These are phyloP conservation scores for Synanthedon vespiformis DNA, from an alignment of 2,888 invertebrate species.

Conservation along the genomic window DNA sequence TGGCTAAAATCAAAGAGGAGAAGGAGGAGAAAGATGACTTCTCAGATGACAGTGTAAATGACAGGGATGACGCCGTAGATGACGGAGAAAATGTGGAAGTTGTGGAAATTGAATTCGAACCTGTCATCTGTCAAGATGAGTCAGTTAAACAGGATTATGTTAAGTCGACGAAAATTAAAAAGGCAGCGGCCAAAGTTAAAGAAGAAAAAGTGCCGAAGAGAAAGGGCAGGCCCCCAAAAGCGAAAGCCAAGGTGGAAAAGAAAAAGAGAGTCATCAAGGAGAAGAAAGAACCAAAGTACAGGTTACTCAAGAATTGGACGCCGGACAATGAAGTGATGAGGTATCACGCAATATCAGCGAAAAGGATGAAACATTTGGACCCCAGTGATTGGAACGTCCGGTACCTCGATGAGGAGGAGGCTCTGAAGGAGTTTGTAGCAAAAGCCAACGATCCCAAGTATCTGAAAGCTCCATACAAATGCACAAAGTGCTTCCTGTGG, in stretches of 20 bases:
- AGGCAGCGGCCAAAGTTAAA: background rate
- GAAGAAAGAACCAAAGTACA: background rate
- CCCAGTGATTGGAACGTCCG: constrained; percentile 39
- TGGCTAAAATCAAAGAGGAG: background rate
- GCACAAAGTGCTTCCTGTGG: constrained; percentile 43
- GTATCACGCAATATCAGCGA: constrained; percentile 1
- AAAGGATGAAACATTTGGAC: constrained; percentile 25
- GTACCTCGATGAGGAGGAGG: constrained; percentile 45
- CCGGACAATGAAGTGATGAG: constrained; percentile 2
- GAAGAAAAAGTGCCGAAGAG: background rate
- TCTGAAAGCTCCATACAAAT: constrained; percentile 34
- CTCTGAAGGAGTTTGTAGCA: constrained; percentile 32
- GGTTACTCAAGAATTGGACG: background rate
- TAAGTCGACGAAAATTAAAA: constrained; percentile 7
- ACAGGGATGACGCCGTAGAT: constrained; percentile 2
- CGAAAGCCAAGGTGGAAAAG: background rate
- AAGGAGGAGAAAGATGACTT: background rate
- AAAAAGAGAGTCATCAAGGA: background rate
- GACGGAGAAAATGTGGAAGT: constrained; percentile 3
- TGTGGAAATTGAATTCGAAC: background rate
- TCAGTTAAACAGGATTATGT: constrained; percentile 11
- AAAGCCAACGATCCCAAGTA: constrained; percentile 34
- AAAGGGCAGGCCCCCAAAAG: background rate
- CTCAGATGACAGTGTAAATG: background rate
- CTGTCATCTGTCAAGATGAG: constrained; percentile 15